These are phyloP conservation scores for Elymnias hypermnestra DNA, from an alignment of 1,140 invertebrate species.

Conservation along the genomic window DNA sequence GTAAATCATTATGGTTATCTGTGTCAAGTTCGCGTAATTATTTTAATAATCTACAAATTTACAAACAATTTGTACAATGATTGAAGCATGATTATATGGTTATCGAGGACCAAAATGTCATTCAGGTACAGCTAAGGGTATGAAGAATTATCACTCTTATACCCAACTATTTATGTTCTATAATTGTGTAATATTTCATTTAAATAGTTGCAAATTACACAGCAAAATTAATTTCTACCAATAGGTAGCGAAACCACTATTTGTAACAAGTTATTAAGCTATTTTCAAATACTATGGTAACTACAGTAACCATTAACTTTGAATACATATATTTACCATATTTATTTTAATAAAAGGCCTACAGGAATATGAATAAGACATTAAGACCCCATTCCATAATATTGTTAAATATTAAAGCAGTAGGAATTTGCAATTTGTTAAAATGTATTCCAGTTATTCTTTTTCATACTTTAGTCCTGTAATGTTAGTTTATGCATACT, in stretches of 20 bases:
- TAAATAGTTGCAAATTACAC: not conserved
- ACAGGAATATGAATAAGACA: no score
- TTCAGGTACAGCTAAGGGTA: not conserved
- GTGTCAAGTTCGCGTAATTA: slow-evolving; percentile 22
- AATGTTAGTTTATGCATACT: no score
- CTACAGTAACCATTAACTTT: not conserved
- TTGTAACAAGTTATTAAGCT: not conserved
- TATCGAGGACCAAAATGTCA: slow-evolving; percentile 5
- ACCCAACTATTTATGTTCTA: not conserved
- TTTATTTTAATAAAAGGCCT: no score
- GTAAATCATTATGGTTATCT: slow-evolving; percentile 17
- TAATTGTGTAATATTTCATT: not conserved
- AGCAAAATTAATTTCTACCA: not conserved
- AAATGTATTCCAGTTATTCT: no score
- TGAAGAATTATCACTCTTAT: not conserved
- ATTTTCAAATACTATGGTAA: not conserved
- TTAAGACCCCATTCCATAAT: no score
- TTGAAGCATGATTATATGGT: slow-evolving; percentile 12
- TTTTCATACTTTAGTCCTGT: no score
- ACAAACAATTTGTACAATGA: slow-evolving; percentile 14
- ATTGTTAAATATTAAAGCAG: no score
- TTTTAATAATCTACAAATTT: slow-evolving; percentile 13
- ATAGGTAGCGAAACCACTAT: not conserved
- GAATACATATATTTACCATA: no score
- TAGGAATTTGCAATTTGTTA: no score